phyloP scores from a whole-genome alignment of 2,113 vertebrate genomes.

The Vanacampus margaritifer region DNA sequence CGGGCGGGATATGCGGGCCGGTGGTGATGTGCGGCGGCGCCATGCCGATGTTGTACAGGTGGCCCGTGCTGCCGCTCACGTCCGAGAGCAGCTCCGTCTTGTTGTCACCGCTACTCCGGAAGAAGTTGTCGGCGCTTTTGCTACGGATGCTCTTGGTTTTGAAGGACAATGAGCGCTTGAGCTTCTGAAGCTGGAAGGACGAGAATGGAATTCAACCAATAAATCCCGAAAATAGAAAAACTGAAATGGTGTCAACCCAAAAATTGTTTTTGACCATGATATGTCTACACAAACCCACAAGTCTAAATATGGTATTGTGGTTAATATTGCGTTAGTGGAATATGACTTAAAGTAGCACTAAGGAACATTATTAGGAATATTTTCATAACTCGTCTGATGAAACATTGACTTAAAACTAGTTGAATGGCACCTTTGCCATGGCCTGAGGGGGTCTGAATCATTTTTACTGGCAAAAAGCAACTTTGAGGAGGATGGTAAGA shows the following conservation, averaged over 20 bases:
- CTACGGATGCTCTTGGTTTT: constrained; percentile 96
- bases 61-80: constrained; percentile 81
- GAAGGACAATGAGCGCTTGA: constrained; percentile 96
- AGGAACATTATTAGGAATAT: too few relatives aligned
- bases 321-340: too few relatives aligned
- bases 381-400: too few relatives aligned
- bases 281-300: too few relatives aligned
- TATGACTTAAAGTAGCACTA: too few relatives aligned
- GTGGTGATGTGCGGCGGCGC: constrained; percentile 50
- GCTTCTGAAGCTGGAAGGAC: constrained; percentile 81
- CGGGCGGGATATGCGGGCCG: constrained; percentile 54
- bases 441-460: too few relatives aligned
- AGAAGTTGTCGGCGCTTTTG: constrained; percentile 98
- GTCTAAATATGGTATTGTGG: too few relatives aligned
- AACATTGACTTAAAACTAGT: too few relatives aligned
- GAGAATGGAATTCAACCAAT: neutral
- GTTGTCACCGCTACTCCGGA: constrained; percentile 81
- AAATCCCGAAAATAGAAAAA: neutral
- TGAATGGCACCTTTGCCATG: too few relatives aligned
- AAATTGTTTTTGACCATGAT: too few relatives aligned
- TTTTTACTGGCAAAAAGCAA: too few relatives aligned
- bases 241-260: neutral
- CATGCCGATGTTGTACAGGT: constrained; percentile 72
- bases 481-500: too few relatives aligned
- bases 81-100: constrained; percentile 82